A percentile compares a stretch with the other conserved stretches of the same genome.
phyloP scores from a whole-genome alignment of 2,888 invertebrate species.

The Troides oblongomaculatus region DNA sequence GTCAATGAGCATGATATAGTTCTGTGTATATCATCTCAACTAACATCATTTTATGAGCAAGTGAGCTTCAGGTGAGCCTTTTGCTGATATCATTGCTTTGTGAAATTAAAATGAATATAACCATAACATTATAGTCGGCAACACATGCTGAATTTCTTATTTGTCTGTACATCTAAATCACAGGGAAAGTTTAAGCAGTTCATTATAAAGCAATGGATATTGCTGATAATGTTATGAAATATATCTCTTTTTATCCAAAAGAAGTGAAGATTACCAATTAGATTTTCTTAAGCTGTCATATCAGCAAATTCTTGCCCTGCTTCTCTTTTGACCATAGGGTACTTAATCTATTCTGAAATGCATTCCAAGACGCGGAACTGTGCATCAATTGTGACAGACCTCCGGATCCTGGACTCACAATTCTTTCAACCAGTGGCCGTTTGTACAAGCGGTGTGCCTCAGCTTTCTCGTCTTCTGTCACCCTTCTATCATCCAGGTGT shows the following conservation, averaged over 20 bases:
- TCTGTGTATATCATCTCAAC: too few species aligned
- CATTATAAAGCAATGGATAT: neutral
- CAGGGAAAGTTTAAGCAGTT: neutral
- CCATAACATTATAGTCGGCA: too few species aligned
- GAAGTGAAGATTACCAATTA: neutral
- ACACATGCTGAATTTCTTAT: too few species aligned
- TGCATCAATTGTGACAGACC: constrained; percentile 56
- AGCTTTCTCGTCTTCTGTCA: constrained; percentile 82
- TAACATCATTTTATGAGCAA: too few species aligned
- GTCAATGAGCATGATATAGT: too few species aligned
- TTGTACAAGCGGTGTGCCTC: constrained; percentile 83
- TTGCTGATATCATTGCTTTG: too few species aligned
- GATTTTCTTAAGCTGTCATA: constrained; percentile 31
- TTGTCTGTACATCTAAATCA: too few species aligned
- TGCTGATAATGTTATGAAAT: neutral
- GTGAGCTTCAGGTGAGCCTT: too few species aligned
- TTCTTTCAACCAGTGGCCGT: constrained; percentile 79
- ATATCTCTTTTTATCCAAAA: neutral
- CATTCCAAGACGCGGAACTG: constrained; percentile 56
- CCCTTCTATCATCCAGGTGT: constrained; percentile 85
- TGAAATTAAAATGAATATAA: too few species aligned
- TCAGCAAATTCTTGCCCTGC: constrained; percentile 48
- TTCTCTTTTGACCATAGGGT: constrained; percentile 52
- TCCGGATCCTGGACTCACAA: constrained; percentile 51
- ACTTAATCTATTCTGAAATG: constrained; percentile 52